Conservation (phyloP, 2,888 invertebrate genomes). For the Blastobasis adustella region DNA sequence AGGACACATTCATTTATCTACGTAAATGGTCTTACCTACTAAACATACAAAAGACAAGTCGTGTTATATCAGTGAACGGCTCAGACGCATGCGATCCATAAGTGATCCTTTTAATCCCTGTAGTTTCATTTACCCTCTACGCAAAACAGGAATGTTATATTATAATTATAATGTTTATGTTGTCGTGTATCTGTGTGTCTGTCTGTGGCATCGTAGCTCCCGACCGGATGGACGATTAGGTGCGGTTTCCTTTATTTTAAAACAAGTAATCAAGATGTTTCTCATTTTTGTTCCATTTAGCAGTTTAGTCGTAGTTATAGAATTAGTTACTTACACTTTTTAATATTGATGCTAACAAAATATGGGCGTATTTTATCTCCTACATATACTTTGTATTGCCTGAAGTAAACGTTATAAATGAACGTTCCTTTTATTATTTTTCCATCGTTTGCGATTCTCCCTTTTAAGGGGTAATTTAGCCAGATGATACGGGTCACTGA, state of each 20-base stretch:
- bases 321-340: no score
- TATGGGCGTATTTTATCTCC: not conserved
- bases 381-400: not conserved
- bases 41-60: not conserved
- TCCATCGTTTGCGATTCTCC: no score
- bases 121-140: no score
- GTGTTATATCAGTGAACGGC: not conserved
- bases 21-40: not conserved
- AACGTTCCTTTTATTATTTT: no score
- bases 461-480: no score
- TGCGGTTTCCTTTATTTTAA: not conserved
- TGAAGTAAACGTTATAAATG: not conserved
- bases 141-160: not conserved
- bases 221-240: not conserved
- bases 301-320: no score
- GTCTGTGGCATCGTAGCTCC: no score
- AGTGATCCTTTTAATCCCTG: not conserved
- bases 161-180: not conserved
- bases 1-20: not conserved
- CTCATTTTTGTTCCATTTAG: no score
- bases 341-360: not conserved
- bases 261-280: no score
- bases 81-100: not conserved
- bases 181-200: not conserved
- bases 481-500: no score